Evolutionary conservation across 2,888 invertebrate species (phyloP), one percentile per base, ranked within the genome.

Genomic region (Mythimna impura): DNA sequence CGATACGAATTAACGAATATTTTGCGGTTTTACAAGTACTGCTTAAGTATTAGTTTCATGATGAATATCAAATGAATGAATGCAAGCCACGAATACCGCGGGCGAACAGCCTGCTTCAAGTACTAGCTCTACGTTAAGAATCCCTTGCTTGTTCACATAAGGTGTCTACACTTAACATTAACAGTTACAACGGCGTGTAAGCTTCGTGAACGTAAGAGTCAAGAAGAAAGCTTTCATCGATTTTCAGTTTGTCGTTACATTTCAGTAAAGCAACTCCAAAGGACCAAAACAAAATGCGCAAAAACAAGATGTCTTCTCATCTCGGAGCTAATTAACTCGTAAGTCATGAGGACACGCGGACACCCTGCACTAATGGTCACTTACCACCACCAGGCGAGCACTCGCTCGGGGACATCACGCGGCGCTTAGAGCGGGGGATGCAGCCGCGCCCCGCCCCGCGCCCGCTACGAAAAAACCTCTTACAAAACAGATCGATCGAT

Each of bases 401-500:
- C 81, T 80, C 14, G 36, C 36, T 22, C 14, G 40, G 69, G 69
- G 77, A 71, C 86, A 85, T 79, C 89, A 86, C 88, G 81, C 80
- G 84, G 78, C 40, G 40, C 78, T 3, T 80, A 82, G 66, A 78
- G 79, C 83, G 84, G 82, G 87, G 86, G 89, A 85, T 88, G 90
- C 88, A 87, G 85, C 85, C 89, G 87, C 90, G 91, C 90, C 87
- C 88, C 91, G 91, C 91, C 90, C 89, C 92, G 89, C 76, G 89
- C 90, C 82, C 83, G 80, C 88, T 87, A 87, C 85, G 85, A 91
- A 91, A 91, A 93, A 93, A 93, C 91, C 93, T 94, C 91, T 92
- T 92, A 94, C 93, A 92, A 93, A 94, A 94, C 94, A 93, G 89
- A 94, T 93, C 93, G 95, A 95, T 95, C 95, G 92, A 95, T 95